phyloP scores from a whole-genome alignment of 2,113 vertebrate genomes.

The Phyllostomus hastatus region DNA sequence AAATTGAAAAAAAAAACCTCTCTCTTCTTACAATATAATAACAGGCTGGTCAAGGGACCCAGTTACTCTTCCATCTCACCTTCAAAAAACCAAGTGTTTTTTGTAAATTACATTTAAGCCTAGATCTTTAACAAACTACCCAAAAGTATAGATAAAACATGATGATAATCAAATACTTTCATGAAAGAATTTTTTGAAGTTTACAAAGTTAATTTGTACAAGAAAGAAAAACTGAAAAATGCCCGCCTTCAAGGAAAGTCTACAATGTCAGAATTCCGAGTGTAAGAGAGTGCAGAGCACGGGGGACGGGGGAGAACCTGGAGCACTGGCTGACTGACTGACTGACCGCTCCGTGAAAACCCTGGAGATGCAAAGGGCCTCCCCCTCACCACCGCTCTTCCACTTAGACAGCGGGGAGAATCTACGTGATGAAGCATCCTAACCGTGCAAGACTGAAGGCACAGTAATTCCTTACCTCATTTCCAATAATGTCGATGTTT shows the following conservation, averaged over 20 bases:
- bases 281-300: rapidly evolving
- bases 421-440: background rate
- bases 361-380: background rate
- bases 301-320: rapidly evolving
- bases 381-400: background rate
- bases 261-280: background rate
- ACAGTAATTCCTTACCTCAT: conserved; percentile 85
- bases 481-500: conserved; percentile 93
- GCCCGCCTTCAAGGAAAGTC: background rate
- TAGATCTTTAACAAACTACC: background rate
- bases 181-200: background rate
- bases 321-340: too few relatives aligned
- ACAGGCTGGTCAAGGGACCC: background rate
- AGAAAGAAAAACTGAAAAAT: background rate
- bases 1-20: background rate
- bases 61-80: background rate
- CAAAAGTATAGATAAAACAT: background rate
- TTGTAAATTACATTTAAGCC: background rate
- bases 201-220: background rate
- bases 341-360: background rate
- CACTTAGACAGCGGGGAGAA: background rate
- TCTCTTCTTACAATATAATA: background rate
- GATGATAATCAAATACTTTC: background rate
- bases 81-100: background rate
- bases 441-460: background rate